Percentiles rank a stretch among this genome's conserved stretches.
phyloP scores from a whole-genome alignment of 2,113 vertebrate genomes.

The Chelonoidis abingdonii region DNA sequence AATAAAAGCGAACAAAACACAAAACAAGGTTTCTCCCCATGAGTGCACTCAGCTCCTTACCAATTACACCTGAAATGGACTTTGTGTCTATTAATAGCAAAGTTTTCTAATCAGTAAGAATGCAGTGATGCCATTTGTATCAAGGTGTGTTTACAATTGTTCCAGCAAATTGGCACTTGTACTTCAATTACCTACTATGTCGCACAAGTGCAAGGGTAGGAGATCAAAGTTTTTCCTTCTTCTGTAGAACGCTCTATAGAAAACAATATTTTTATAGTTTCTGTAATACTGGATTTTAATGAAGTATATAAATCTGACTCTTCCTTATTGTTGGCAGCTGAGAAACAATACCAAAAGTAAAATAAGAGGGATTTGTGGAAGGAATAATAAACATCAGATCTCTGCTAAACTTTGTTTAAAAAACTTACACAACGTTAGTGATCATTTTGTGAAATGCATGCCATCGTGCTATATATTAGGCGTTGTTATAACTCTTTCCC shows the following conservation, averaged over 20 bases:
- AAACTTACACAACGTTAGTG: neutral
- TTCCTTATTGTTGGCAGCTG: slow-evolving; percentile 1
- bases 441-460: neutral
- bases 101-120: slow-evolving; percentile 82
- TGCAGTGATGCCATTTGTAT: slow-evolving; percentile 75
- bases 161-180: slow-evolving; percentile 78
- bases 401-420: slow-evolving; percentile 38
- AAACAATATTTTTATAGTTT: neutral
- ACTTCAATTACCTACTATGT: slow-evolving; percentile 77
- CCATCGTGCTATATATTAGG: neutral
- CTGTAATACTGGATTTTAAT: neutral
- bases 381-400: neutral
- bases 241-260: slow-evolving; percentile 22
- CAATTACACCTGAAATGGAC: slow-evolving; percentile 87
- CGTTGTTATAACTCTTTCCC: neutral
- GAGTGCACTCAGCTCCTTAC: slow-evolving; percentile 81
- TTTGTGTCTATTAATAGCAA: slow-evolving; percentile 79
- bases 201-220: slow-evolving; percentile 59
- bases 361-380: neutral
- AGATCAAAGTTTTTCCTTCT: slow-evolving; percentile 73
- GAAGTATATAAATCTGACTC: slow-evolving; percentile 4
- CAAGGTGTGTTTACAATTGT: slow-evolving; percentile 83
- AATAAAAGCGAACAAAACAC: slow-evolving; percentile 89
- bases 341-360: slow-evolving; percentile 8
- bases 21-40: slow-evolving; percentile 89